Base-by-base conservation (phyloP, 2,113 vertebrate species). In the Eublepharis macularius region DNA sequence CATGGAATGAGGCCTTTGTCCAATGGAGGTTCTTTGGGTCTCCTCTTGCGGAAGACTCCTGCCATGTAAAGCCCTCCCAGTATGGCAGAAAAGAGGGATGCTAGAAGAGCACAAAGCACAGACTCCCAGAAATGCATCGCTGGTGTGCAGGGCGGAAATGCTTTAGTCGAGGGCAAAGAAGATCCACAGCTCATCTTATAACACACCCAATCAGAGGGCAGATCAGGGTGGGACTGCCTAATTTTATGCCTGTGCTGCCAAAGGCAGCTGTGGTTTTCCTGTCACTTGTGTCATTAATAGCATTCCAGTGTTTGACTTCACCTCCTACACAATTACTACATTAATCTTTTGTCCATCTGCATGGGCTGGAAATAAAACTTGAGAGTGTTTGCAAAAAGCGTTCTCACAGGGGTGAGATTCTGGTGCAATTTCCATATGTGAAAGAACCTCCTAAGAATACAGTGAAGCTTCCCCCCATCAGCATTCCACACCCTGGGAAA, bases 1-100 rank as follows among this genome's bases (percentile, higher is more conserved):
- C 97, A 98, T 21, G 97, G 98, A 2, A 98, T 57, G 1, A 81
- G 57, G 1, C 98, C 97, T 72, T 95, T 97, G 90, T 98, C 97
- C 68, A 98, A 87, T 8, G 97, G 97, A 1, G 98, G 97, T 75
- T 98, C 97, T 39, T 94, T 94, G 32, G 96, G 92, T 9, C 83
- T 87, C 14, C 69, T 90, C 43, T 91, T 95, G 24, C 97, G 94
- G 83, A 97, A 92, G 45, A 93, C 90, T 11, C 95, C 93, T 0
- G 95, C 86, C 29, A 96, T 47, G 43, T 95, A 97, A 10, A 98
- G 92, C 1, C 91, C 96, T 17, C 94, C 95, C 0, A 96, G 47
- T 0, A 63, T 1, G 7, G 3, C 60, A 63, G 60, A 6, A 63
- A 63, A 63, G 0, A 95, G 0, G 39, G 91, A 90, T 2, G 91